A percentile compares a stretch with the other conserved stretches of the same genome.
phyloP scores from a whole-genome alignment of 2,113 vertebrate genomes.

The Tympanuchus pallidicinctus region DNA sequence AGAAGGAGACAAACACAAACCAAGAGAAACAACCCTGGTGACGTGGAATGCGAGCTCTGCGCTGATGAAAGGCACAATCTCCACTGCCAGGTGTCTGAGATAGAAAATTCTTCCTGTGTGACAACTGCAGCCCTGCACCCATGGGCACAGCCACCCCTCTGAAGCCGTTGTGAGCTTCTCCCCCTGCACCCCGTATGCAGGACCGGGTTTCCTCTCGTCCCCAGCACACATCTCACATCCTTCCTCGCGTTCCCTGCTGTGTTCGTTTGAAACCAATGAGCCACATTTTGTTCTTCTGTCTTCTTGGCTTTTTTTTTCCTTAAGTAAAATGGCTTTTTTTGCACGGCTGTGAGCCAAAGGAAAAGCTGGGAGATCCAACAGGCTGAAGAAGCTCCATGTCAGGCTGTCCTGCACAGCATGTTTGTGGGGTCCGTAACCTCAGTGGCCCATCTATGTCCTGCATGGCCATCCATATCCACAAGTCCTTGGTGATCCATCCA shows the following conservation, averaged over 20 bases:
- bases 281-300: background rate
- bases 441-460: background rate
- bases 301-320: too few relatives aligned
- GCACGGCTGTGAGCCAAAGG: background rate
- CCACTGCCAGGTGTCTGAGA: rapidly evolving
- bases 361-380: rapidly evolving
- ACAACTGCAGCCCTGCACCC: background rate
- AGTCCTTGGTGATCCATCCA: background rate
- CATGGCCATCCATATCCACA: too few relatives aligned
- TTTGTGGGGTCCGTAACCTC: too few relatives aligned
- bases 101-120: background rate
- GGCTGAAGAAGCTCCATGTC: rapidly evolving
- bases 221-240: rapidly evolving
- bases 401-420: too few relatives aligned
- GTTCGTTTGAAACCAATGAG: background rate
- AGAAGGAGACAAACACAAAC: background rate
- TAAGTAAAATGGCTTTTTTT: background rate
- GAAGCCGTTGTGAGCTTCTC: background rate
- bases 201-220: background rate
- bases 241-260: background rate
- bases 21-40: background rate
- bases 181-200: rapidly evolving
- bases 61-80: background rate
- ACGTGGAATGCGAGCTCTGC: background rate
- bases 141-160: rapidly evolving